Evolutionary conservation across 1,140 invertebrate species (phyloP), one percentile per base, ranked within the genome.

Genomic region (Lethocerus indicus): DNA sequence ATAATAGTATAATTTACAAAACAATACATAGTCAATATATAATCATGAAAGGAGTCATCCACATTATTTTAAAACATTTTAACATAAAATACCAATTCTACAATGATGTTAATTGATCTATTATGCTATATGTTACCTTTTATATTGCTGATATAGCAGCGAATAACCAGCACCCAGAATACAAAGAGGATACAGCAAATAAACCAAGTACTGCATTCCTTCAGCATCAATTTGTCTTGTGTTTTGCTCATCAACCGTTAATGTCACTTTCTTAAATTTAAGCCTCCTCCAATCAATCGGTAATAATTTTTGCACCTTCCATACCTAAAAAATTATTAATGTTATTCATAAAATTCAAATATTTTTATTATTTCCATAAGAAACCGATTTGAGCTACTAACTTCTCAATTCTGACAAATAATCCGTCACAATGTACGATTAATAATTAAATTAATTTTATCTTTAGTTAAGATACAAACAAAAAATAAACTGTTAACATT

Each of bases 271-370:
- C 49, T 64, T 62, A 37, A 67, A 57, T 52, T 58, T 50, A 20
- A 67, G 47, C 26, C 69, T 65, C 20, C 53, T 53, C 55, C 67
- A 70, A 49, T 76, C 73, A 5, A 92, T 60, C 63, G 85, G 85
- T 7, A 92, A 70, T 9, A 94, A 86, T 65, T 95, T 96, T 54
- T 79, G 87, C 7, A 91, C 78, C 68, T 97, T 96, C 91, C 92
- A 97, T 46, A 91, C 61, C 84, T 93, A 60, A 45, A 66, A 63
- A 47, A 55, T 45, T 7, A 52, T 56, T 46, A 54, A 24, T 24
- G 7, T 9, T 20, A 40, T 13, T 40, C 9, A 40, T 40, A 9
- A 52, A 18, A 42, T 41, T 53, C 9, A 13, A n/a, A 20, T 7
- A 47, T 52, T 48, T 1, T 41, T 43, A 16, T 23, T 46, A 16